Evolutionary conservation across 2,113 vertebrate genomes (phyloP).

Genomic region (Tragelaphus buxtoni): DNA sequence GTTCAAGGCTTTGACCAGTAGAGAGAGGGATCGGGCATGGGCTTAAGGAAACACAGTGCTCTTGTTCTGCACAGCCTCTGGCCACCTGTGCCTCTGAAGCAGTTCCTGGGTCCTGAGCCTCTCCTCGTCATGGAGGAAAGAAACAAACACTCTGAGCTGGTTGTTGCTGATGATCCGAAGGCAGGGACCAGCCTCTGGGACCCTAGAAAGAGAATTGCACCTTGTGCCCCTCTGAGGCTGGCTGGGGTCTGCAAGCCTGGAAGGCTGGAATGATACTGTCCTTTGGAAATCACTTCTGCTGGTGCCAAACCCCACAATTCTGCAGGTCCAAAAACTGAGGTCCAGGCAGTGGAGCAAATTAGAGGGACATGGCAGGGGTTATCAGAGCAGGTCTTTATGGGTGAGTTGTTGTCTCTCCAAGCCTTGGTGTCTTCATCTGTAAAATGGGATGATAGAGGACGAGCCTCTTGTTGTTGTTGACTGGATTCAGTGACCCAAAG

Average conservation of each 20-base stretch:
- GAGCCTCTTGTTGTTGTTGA: neutral
- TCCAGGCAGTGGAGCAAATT: neutral
- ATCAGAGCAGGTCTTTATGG: neutral
- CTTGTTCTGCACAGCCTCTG: neutral
- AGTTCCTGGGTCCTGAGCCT: neutral
- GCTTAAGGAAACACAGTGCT: neutral
- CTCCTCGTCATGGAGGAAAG: neutral
- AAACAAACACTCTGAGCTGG: neutral
- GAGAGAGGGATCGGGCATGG: neutral
- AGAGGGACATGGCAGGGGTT: neutral
- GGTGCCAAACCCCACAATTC: neutral
- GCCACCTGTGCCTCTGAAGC: neutral
- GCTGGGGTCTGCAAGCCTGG: neutral
- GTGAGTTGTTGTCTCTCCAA: neutral
- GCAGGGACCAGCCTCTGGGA: neutral
- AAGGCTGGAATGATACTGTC: rapidly evolving
- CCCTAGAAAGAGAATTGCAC: neutral
- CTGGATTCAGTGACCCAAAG: neutral
- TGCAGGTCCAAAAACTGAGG: neutral
- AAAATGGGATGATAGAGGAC: neutral
- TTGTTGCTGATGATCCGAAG: neutral
- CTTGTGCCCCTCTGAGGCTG: neutral
- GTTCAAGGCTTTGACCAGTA: neutral
- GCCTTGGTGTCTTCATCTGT: neutral
- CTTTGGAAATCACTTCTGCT: neutral